phyloP scores from a whole-genome alignment of 2,888 invertebrate genomes.

The Hirtodrosophila alboralis region DNA sequence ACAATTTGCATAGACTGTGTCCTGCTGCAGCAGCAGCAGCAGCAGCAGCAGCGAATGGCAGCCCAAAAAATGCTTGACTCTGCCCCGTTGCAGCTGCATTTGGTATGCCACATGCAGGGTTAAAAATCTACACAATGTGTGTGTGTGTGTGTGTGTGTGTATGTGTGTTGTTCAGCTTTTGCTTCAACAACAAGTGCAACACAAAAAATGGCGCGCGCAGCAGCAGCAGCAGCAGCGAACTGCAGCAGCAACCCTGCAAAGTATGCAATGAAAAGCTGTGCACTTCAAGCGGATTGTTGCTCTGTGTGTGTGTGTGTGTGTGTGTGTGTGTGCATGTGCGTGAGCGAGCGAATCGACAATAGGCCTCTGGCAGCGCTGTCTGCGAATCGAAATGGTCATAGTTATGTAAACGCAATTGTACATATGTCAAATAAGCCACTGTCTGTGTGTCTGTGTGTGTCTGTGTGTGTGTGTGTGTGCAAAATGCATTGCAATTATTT shows the following conservation, averaged over 20 bases:
- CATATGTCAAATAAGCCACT: too few species aligned
- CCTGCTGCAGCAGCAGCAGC: constrained; percentile 22
- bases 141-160: constrained; percentile 3
- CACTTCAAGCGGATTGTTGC: neutral
- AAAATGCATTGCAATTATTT: neutral
- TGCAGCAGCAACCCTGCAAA: too few species aligned
- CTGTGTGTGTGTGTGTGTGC: neutral
- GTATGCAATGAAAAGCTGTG: constrained; percentile 52
- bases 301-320: constrained; percentile 1
- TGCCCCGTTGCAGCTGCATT: constrained; percentile 19
- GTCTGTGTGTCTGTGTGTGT: constrained; percentile 17
- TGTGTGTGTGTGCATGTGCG: neutral
- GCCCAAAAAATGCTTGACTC: neutral
- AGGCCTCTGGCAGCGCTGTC: constrained; percentile 12
- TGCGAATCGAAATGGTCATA: constrained; percentile 30
- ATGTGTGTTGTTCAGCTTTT: too few species aligned
- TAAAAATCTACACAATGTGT: constrained; percentile 1
- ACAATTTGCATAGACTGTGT: too few species aligned
- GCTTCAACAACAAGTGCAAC: constrained; percentile 55
- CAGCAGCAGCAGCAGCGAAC: constrained; percentile 61
- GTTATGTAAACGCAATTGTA: constrained; percentile 7
- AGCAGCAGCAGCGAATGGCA: neutral
- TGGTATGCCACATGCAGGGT: constrained; percentile 23
- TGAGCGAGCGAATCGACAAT: neutral
- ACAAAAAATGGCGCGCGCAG: constrained; percentile 76